A percentile compares a stretch with the other conserved stretches of the same genome.
These are phyloP conservation scores for Mionectes olivaceus DNA, from an alignment of 2,797 vertebrate species.

Conservation along the genomic window DNA sequence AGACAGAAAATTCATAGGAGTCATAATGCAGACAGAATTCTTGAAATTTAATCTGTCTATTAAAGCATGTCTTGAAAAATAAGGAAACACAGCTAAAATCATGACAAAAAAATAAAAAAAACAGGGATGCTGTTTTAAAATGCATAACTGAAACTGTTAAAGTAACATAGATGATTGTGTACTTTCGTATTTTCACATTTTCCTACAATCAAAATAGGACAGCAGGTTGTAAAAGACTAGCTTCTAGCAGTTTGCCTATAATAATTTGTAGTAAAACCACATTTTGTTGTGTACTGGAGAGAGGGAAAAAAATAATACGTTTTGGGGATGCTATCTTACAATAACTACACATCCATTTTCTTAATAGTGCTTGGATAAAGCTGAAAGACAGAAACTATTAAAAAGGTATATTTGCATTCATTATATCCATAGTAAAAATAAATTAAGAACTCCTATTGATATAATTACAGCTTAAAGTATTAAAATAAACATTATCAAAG, in stretches of 20 bases:
- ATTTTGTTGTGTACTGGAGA: not conserved
- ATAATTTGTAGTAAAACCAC: not conserved
- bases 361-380: conserved; percentile 12
- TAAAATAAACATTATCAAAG: conserved; percentile 29
- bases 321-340: not conserved
- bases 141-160: not conserved
- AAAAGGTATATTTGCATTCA: not conserved
- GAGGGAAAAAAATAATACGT: not conserved
- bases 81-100: not conserved
- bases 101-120: not conserved
- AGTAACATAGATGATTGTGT: not conserved
- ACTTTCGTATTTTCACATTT: not conserved
- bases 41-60: conserved; percentile 5
- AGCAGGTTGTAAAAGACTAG: not conserved
- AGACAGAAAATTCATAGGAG: not conserved
- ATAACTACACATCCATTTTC: not conserved
- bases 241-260: not conserved
- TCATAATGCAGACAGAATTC: not conserved
- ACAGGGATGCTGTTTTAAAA: not conserved
- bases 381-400: conserved; percentile 17
- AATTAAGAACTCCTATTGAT: conserved; percentile 14
- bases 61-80: not conserved
- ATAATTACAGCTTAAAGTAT: conserved; percentile 5
- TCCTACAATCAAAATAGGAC: not conserved
- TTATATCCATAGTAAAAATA: not conserved